Base-by-base conservation (phyloP, 2,888 invertebrate genomes). In the Galeopsomyia nigrocyanea region DNA sequence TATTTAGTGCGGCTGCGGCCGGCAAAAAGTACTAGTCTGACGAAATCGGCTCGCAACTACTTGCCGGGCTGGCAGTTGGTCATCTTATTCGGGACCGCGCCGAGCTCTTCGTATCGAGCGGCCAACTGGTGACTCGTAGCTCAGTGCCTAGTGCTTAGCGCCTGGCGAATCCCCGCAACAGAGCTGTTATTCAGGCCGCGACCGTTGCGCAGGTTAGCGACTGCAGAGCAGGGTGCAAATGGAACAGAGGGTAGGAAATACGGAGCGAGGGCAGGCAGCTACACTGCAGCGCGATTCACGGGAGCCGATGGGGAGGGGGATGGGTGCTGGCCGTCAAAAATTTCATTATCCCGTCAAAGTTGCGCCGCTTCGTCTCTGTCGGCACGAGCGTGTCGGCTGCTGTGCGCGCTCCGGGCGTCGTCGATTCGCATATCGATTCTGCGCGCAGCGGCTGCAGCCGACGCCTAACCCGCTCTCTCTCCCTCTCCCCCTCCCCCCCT, bases 331-430 rank as follows among this genome's bases (percentile, higher is more conserved):
- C 78, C 78, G 77, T 79, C 76, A 80, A 78, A 80, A 81, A 79
- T 81, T 80, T 80, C 81, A 80, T 81, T 80, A 80, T 80, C 75
- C 81, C 76, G 77, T 76, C 77, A 73, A 62, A 67, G 51, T 26
- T 56, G 39, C 39, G 39, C 5, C 39, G 39, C 39, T 39, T 39
- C 39, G 39, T 39, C 39, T 39, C 39, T 39, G 39, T 39, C 39
- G 39, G 7, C 39, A 39, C 39, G 13, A 39, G 39, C 13, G 39
- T 39, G 39, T 39, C 39, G 39, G 56, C 56, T 51, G 50, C 63
- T 53, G 65, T 73, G 71, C 68, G 68, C 66, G 73, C 75, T 64
- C 72, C 74, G 71, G 53, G 19, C 26, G 7, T 6, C 21, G 46
- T 22, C n/a, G 19, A 31, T 10, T 22, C 31, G 49, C 21, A 49